A percentile compares a stretch with the other conserved stretches of the same genome.
Evolutionary conservation across 2,113 vertebrate genomes (phyloP).

Genomic region (Notechis scutatus): DNA sequence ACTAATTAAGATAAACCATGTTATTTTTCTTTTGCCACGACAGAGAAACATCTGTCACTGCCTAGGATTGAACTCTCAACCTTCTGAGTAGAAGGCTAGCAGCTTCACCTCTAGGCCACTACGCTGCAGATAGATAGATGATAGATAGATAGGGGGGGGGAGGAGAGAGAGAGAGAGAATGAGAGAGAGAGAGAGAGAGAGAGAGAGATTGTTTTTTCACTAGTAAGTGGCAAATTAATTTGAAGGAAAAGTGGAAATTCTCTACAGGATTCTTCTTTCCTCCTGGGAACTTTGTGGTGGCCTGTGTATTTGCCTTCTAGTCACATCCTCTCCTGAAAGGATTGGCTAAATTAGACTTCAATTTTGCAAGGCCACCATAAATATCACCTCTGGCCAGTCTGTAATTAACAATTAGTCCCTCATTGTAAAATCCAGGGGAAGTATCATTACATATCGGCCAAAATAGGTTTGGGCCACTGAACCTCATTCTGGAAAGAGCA

Average conservation of each 20-base stretch:
- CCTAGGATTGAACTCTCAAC: too few species aligned
- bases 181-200: too few species aligned
- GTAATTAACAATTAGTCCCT: constrained; percentile 70
- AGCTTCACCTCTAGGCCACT: too few species aligned
- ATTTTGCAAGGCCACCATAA: constrained; percentile 39
- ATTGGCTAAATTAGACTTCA: not conserved
- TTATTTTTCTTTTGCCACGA: too few species aligned
- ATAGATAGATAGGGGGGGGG: too few species aligned
- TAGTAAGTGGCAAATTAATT: not conserved
- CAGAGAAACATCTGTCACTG: too few species aligned
- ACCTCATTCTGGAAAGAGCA: constrained; percentile 64
- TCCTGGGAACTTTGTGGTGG: not conserved
- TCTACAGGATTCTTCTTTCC: not conserved
- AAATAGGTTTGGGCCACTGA: constrained; percentile 59
- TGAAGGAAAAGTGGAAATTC: not conserved
- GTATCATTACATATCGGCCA: constrained; percentile 63
- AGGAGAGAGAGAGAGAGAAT: too few species aligned
- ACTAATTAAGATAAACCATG: too few species aligned
- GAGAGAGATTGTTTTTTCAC: not conserved
- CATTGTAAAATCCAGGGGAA: constrained; percentile 65
- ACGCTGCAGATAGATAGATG: too few species aligned
- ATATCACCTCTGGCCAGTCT: constrained; percentile 43
- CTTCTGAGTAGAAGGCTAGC: too few species aligned
- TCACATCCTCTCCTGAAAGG: constrained; percentile 14
- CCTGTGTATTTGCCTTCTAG: not conserved